These are phyloP conservation scores for Hemaris fuciformis DNA, from an alignment of 2,888 invertebrate species.

Conservation along the genomic window DNA sequence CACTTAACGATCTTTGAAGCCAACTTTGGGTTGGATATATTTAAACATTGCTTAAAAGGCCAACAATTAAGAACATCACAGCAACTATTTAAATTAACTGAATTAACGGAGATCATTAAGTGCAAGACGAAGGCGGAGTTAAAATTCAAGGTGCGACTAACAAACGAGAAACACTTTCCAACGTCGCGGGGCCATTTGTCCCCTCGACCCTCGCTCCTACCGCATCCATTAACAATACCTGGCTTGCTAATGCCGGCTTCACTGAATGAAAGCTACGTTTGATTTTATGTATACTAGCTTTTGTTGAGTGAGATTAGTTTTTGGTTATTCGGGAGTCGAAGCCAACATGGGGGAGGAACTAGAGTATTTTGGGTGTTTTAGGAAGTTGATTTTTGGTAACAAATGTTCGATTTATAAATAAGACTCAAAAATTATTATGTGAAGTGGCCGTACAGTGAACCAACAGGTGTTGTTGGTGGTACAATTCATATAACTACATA, in stretches of 20 bases:
- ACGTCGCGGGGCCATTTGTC: slow-evolving; percentile 25
- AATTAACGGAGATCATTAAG: not conserved
- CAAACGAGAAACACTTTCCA: slow-evolving; percentile 17
- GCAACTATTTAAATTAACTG: not conserved
- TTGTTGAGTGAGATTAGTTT: too few relatives aligned
- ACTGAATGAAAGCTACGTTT: slow-evolving; percentile 22
- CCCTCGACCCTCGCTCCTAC: slow-evolving; percentile 22
- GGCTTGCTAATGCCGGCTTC: not conserved
- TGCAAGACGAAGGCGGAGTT: not conserved
- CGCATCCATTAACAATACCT: slow-evolving; percentile 32
- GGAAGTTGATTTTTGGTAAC: too few relatives aligned
- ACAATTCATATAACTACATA: too few relatives aligned
- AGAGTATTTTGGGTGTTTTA: too few relatives aligned
- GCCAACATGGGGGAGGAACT: too few relatives aligned
- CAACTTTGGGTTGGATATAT: too few relatives aligned
- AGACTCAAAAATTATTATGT: too few relatives aligned
- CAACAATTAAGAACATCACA: not conserved
- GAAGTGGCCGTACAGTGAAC: too few relatives aligned
- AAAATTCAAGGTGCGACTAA: slow-evolving; percentile 12
- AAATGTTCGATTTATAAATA: too few relatives aligned
- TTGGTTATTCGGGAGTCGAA: not conserved
- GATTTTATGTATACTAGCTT: slow-evolving; percentile 33
- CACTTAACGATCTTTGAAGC: too few relatives aligned
- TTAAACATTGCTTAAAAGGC: too few relatives aligned
- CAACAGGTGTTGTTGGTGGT: too few relatives aligned